Percentiles rank a stretch among this genome's conserved stretches.
Conservation (phyloP, 2,797 vertebrate species). For the Tokudaia tokunoshimensis region DNA sequence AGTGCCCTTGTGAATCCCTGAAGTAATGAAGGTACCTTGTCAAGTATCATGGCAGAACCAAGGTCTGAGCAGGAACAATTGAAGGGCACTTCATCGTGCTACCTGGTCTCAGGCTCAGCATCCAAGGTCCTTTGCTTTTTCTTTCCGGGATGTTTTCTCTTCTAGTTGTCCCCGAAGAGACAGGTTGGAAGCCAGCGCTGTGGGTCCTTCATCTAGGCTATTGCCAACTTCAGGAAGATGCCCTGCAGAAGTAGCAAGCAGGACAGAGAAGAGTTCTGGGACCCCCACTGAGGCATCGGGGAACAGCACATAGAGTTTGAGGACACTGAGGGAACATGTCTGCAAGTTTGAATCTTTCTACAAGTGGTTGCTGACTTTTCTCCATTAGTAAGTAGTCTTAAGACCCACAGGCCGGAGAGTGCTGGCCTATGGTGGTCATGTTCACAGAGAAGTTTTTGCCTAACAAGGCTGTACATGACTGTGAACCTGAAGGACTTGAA, state of each 20-base stretch:
- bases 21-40: background rate
- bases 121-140: background rate
- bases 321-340: background rate
- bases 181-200: accelerated
- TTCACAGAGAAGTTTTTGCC: conserved; percentile 12
- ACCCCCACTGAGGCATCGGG: background rate
- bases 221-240: background rate
- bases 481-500: background rate
- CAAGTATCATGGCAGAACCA: background rate
- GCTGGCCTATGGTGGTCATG: background rate
- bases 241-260: no score
- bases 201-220: background rate
- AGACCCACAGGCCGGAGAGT: background rate
- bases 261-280: background rate
- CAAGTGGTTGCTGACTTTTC: background rate
- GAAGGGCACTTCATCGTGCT: background rate
- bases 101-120: background rate
- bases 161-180: background rate
- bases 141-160: background rate
- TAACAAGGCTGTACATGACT: background rate
- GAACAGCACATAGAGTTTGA: background rate
- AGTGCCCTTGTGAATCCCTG: background rate
- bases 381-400: background rate
- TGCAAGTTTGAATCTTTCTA: no score
- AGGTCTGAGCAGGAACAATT: background rate